Evolutionary conservation across 2,888 invertebrate genomes (phyloP).

Genomic region (Norana najaformis): DNA sequence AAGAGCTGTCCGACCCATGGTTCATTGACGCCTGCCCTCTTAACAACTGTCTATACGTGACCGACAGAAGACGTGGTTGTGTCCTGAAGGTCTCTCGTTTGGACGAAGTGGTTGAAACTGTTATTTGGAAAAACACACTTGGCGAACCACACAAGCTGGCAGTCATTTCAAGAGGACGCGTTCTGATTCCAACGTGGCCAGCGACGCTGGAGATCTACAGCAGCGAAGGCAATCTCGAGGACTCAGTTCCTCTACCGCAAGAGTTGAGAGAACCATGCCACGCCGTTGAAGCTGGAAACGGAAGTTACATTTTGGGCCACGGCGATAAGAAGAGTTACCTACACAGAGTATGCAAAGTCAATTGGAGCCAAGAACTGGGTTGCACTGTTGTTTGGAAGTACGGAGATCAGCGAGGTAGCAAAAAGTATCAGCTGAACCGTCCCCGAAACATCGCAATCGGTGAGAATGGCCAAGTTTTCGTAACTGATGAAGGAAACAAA

Average conservation of each 20-base stretch:
- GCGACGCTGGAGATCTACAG: not conserved
- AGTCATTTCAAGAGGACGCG: not conserved
- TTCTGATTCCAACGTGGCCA: conserved; percentile 14
- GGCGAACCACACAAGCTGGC: not conserved
- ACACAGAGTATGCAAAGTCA: not conserved
- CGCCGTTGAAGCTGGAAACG: not conserved
- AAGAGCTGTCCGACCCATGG: not conserved
- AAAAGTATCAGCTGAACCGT: not conserved
- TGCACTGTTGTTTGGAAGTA: not conserved
- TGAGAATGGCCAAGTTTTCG: not conserved
- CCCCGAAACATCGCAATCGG: not conserved
- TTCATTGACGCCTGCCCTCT: not conserved
- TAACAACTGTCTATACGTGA: not conserved
- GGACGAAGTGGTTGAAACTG: too few relatives aligned
- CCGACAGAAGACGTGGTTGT: not conserved
- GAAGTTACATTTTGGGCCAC: not conserved
- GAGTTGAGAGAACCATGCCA: not conserved
- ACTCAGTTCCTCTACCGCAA: not conserved
- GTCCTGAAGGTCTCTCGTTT: not conserved
- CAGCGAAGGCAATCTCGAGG: not conserved
- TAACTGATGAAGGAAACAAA: conserved; percentile 9
- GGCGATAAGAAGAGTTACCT: conserved; percentile 2
- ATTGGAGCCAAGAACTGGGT: not conserved
- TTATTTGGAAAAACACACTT: not conserved
- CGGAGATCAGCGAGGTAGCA: not conserved